Evolutionary conservation across 2,113 vertebrate genomes (phyloP), one percentile per base, ranked within the genome.

Genomic region (Chaetura pelagica): DNA sequence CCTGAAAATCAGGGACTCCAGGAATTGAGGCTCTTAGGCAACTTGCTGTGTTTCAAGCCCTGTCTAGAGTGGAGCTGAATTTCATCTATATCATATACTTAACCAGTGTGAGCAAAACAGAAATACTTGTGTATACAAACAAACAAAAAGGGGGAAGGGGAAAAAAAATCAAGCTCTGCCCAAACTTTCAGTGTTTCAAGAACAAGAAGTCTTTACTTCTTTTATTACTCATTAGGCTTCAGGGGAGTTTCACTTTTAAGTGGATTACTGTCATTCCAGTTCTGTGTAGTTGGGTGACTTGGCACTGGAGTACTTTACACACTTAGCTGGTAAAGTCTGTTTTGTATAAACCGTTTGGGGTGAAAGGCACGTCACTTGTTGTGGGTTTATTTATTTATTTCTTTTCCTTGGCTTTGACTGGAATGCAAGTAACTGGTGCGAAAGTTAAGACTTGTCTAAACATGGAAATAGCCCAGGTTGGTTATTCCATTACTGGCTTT

Each of bases 251-350:
- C 93, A 91, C 69, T 77, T 95, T 89, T 82, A 95, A 94, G 91
- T 94, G 84, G 94, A 94, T 96, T 95, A 95, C 89, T 94, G 91
- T 95, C 95, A 89, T 96, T 94, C 77, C 94, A 82, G 62, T 59
- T 82, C 64, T 92, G 38, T 92, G 42, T 81, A 87, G 80, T 91
- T 38, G 27, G 48, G 26, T 87, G 77, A 89, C 69, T 84, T 94
- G 66, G 77, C 32, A 24, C 22, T 61, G 62, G 44, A 57, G 23
- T 38, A 34, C 81, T 87, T 71, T 67, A 63, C 48, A 91, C 30
- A 20, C 52, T 89, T 71, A 0, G 1, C 55, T 81, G 82, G 16
- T 71, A 29, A 76, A 89, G 27, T 92, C 64, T 94, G 84, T 95
- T 93, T 93, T 95, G 54, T 93, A 66, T 89, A 76, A 90, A 82